These are phyloP conservation scores for Cottus gobio DNA, from an alignment of 2,113 vertebrate genomes.

Conservation along the genomic window DNA sequence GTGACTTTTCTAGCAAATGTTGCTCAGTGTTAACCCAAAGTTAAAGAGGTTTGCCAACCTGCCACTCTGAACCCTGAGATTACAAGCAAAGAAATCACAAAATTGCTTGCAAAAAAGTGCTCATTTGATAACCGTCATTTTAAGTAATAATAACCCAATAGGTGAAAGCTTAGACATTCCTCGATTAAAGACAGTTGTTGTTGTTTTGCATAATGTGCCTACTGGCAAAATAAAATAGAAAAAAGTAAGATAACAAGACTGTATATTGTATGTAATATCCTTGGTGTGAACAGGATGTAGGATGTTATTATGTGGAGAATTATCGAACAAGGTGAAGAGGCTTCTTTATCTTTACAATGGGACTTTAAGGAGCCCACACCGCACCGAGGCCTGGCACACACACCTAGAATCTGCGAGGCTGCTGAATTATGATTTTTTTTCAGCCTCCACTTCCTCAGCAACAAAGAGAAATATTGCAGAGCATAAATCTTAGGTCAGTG, in stretches of 20 bases:
- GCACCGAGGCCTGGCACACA: constrained; percentile 39
- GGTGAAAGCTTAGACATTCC: too few relatives aligned
- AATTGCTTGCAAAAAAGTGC: neutral
- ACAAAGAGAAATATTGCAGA: constrained; percentile 35
- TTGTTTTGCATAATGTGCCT: neutral
- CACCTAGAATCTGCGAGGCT: constrained; percentile 19
- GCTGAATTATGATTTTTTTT: constrained; percentile 37
- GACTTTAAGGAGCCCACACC: constrained; percentile 21
- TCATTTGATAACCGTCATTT: neutral
- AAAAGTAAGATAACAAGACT: neutral
- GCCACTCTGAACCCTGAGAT: neutral
- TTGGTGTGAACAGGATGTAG: neutral
- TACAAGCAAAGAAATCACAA: neutral
- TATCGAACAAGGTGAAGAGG: constrained; percentile 10
- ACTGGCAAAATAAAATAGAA: neutral
- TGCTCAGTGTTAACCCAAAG: too few relatives aligned
- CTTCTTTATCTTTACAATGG: constrained; percentile 4
- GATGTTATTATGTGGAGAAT: neutral
- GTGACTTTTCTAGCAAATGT: neutral
- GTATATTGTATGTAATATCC: neutral
- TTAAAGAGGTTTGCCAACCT: neutral
- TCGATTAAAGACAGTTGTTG: neutral
- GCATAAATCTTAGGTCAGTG: constrained; percentile 27
- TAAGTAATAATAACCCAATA: neutral
- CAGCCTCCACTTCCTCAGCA: constrained; percentile 41